phyloP scores from a whole-genome alignment of 2,797 vertebrate genomes.

The Notamacropus eugenii region DNA sequence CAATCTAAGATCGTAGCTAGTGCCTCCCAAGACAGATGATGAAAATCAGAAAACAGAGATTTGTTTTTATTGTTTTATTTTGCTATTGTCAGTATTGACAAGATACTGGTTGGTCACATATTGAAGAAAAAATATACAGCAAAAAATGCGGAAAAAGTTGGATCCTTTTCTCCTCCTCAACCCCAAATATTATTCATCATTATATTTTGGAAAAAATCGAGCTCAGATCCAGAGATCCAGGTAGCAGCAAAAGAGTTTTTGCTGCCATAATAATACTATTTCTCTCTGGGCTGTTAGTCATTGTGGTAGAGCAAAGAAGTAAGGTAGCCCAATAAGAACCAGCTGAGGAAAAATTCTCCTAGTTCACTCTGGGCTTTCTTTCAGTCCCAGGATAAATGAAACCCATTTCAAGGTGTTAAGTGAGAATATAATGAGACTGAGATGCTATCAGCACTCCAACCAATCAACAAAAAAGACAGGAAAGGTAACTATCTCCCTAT shows the following conservation, averaged over 20 bases:
- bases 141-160: slow-evolving; percentile 91
- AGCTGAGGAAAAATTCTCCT: neutral
- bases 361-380: neutral
- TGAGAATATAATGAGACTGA: neutral
- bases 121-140: slow-evolving; percentile 88
- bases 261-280: slow-evolving; percentile 86
- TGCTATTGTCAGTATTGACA: slow-evolving; percentile 78
- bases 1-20: neutral
- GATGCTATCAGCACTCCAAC: neutral
- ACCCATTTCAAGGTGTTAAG: neutral
- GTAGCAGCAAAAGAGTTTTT: no score
- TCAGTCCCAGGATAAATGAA: neutral
- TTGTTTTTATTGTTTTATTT: neutral
- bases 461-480: neutral
- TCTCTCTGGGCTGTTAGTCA: neutral
- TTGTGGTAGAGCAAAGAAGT: neutral
- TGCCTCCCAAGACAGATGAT: neutral
- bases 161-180: slow-evolving; percentile 74
- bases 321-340: neutral
- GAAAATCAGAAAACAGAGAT: neutral
- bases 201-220: slow-evolving; percentile 89
- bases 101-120: slow-evolving; percentile 81
- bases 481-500: neutral
- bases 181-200: slow-evolving; percentile 86
- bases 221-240: slow-evolving; percentile 72